Evolutionary conservation across 2,888 invertebrate genomes (phyloP).

Genomic region (Poecilus cupreus): DNA sequence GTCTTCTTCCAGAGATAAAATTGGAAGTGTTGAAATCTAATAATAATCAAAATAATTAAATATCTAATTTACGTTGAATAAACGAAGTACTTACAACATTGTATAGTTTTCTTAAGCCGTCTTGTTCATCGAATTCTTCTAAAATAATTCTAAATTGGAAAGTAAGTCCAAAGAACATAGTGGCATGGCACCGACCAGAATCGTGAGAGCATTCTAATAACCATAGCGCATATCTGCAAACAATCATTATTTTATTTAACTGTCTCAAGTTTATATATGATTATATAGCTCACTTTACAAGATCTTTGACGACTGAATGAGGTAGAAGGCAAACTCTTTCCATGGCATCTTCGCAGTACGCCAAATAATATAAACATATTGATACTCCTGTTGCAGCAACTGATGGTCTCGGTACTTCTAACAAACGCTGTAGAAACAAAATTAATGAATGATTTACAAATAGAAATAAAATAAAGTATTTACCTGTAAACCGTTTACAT

Average conservation of each 20-base stretch:
- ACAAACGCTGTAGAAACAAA: constrained; percentile 62
- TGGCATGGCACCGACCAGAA: constrained; percentile 97
- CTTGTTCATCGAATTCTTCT: constrained; percentile 94
- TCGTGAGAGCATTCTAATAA: constrained; percentile 93
- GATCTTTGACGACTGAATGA: constrained; percentile 82
- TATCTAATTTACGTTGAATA: too few species aligned
- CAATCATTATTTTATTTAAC: too few species aligned
- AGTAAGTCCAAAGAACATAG: constrained; percentile 97
- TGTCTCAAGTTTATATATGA: neutral
- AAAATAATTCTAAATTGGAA: constrained; percentile 95
- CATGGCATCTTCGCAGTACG: constrained; percentile 98
- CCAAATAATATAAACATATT: constrained; percentile 96
- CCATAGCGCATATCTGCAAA: constrained; percentile 90
- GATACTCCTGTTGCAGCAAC: constrained; percentile 97
- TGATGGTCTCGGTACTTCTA: constrained; percentile 94
- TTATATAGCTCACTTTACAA: constrained; percentile 79
- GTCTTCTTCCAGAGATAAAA: constrained; percentile 85
- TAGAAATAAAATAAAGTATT: constrained; percentile 43
- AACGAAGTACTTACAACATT: constrained; percentile 86
- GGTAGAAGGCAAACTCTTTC: constrained; percentile 94
- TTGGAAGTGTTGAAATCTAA: constrained; percentile 89
- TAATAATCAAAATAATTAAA: neutral
- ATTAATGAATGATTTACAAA: too few species aligned
- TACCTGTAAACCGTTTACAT: constrained; percentile 89
- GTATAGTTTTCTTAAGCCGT: constrained; percentile 93